These are phyloP conservation scores for Plagiodera versicolora DNA, from an alignment of 2,888 invertebrate species.

Conservation along the genomic window DNA sequence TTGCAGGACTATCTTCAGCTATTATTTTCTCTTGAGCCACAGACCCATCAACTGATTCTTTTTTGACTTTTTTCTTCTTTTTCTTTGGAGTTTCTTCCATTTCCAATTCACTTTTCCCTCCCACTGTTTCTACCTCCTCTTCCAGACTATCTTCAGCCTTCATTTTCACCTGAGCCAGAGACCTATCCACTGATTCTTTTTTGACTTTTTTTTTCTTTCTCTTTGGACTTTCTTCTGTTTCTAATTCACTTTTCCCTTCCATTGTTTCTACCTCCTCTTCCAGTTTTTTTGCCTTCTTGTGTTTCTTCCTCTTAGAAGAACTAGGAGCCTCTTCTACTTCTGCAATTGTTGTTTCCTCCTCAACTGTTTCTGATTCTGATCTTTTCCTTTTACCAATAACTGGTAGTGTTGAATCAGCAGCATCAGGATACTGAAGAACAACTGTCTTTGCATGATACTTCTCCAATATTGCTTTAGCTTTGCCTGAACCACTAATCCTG, in stretches of 20 bases:
- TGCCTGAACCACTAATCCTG: constrained; percentile 85
- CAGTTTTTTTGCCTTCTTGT: constrained; percentile 22
- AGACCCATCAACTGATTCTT: constrained; percentile 41
- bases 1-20: constrained; percentile 39
- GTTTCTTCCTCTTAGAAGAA: constrained; percentile 27
- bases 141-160: no score
- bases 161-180: no score
- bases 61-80: constrained; percentile 46
- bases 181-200: no score
- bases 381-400: constrained; percentile 62
- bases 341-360: constrained; percentile 37
- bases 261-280: constrained; percentile 35
- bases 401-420: constrained; percentile 80
- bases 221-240: constrained; percentile 40
- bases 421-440: constrained; percentile 72
- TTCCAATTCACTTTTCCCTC: no score
- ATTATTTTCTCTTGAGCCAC: constrained; percentile 41
- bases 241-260: constrained; percentile 31
- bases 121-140: no score
- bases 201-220: no score
- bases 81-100: no score
- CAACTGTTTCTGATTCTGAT: constrained; percentile 54
- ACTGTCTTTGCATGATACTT: constrained; percentile 90
- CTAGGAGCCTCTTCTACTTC: constrained; percentile 24
- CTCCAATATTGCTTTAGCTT: constrained; percentile 86